Base-by-base conservation (phyloP, 2,888 invertebrate genomes). In the Lasioglossum figueresi region DNA sequence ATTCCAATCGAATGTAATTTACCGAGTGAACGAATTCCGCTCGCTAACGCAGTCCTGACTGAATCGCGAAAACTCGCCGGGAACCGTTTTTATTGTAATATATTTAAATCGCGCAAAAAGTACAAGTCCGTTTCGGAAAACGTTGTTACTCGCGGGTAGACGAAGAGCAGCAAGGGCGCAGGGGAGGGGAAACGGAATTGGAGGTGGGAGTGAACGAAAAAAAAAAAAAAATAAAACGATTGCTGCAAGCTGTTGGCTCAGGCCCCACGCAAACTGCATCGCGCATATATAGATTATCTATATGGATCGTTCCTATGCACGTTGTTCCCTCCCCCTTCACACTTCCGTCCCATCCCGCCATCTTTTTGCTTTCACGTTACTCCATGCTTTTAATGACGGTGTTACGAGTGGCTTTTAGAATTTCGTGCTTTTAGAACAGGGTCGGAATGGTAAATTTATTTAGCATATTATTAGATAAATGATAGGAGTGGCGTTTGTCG, bases 1-100 rank as follows among this genome's bases (percentile, higher is more conserved):
- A 78, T 81, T 79, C 71, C 76, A 71, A 85, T 83, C 83, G 79
- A 80, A 84, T 80, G 85, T 86, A 88, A 88, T 90, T 90, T 78
- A 74, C 76, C 84, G 79, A 87, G 73, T 81, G 88, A 59, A 76
- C 87, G 82, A 87, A 86, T 84, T 85, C 63, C 63, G 78, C 68
- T 71, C 43, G 76, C 71, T 66, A 27, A 34, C 48, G 73, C 76
- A 56, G 70, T 73, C n/a, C 72, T 40, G 66, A 84, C 31, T 66
- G 74, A 82, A 75, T 82, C 76, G 66, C 52, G 63, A 45, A 74
- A 78, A 83, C 71, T 80, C 27, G 40, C 59, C 16, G 59, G 52
- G 66, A 66, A 34, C 14, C 37, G 48, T 76, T 85, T 86, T 77
- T 79, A 77, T 74, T 45, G 76, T 71, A 71, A 82, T 72, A 75